Evolutionary conservation across 2,888 invertebrate genomes (phyloP), one percentile per base, ranked within the genome.

Genomic region (Marasmarcha lunaedactyla): DNA sequence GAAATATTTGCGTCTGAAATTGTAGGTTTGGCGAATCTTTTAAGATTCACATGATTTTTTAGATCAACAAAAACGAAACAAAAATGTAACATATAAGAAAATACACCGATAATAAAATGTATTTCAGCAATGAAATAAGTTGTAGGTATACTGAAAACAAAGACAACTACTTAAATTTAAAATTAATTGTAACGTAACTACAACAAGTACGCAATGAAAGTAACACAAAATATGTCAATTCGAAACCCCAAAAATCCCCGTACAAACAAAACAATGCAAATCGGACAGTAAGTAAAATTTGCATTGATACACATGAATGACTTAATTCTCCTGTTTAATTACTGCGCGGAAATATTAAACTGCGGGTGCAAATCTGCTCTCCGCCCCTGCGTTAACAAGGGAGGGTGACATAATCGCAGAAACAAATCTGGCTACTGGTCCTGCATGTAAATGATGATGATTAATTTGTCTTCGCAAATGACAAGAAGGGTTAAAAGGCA

Each of bases 401-500:
- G 62, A 68, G 79, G 83, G 79, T 71, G 77, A 73, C 72, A 72
- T 77, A 81, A 83, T 83, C 83, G 77, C 50, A 72, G 81, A 77
- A 81, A 83, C 83, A 81, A 83, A 83, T 83, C 83, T 78, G 72
- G 69, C 76, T 70, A 74, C 77, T 73, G 69, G 70, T 67, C 58
- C 78, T 73, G 81, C 78, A 83, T 83, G 72, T 77, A 83, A 83
- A 83, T 83, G 83, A 83, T 77, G 77, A 79, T 83, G 83, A 83
- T 83, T 83, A 83, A 83, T 83, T 79, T 78, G 81, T 78, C 78
- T 68, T 71, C 71, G 64, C 68, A 68, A 79, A 81, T 79, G 79
- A 81, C 79, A 74, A 70, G 79, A 81, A 83, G 81, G 83, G 81
- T 81, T 81, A 78, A 76, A 72, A 64, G 67, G 59, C 68, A 65